phyloP scores from a whole-genome alignment of 2,797 vertebrate species.

The Threskiornis aethiopicus region DNA sequence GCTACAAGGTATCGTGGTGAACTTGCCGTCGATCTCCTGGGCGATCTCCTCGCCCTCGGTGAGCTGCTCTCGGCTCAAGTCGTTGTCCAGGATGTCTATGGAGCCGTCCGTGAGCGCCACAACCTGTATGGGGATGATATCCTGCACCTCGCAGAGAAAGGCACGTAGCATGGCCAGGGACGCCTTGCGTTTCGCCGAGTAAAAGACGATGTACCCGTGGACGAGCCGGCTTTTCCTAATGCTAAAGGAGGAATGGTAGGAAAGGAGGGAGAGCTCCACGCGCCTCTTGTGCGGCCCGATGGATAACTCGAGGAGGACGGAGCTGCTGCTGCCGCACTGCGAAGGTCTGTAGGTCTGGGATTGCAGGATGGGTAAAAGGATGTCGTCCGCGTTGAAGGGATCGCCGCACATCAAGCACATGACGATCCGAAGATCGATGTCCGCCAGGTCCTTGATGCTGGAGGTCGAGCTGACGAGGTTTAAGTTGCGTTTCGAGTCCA shows the following conservation, averaged over 20 bases:
- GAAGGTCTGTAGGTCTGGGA: slow-evolving; percentile 86
- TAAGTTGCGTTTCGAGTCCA: slow-evolving; percentile 85
- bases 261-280: slow-evolving; percentile 88
- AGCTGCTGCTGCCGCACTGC: slow-evolving; percentile 77
- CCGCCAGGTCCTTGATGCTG: slow-evolving; percentile 83
- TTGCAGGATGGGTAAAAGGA: slow-evolving; percentile 88
- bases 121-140: slow-evolving; percentile 93
- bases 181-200: slow-evolving; percentile 89
- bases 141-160: slow-evolving; percentile 95
- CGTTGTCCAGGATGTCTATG: slow-evolving; percentile 84
- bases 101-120: slow-evolving; percentile 87
- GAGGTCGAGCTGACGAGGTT: slow-evolving; percentile 78
- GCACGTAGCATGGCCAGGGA: slow-evolving; percentile 93
- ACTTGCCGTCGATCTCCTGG: slow-evolving; percentile 90
- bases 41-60: slow-evolving; percentile 92
- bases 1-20: slow-evolving; percentile 83
- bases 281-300: slow-evolving; percentile 85
- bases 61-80: slow-evolving; percentile 87
- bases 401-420: slow-evolving; percentile 98
- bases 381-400: slow-evolving; percentile 86
- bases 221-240: slow-evolving; percentile 90
- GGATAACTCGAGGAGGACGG: slow-evolving; percentile 85
- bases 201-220: slow-evolving; percentile 93
- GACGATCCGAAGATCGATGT: slow-evolving; percentile 88
- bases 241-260: slow-evolving; percentile 93